phyloP scores from a whole-genome alignment of 2,888 invertebrate species.

The Tricholauxania praeusta region DNA sequence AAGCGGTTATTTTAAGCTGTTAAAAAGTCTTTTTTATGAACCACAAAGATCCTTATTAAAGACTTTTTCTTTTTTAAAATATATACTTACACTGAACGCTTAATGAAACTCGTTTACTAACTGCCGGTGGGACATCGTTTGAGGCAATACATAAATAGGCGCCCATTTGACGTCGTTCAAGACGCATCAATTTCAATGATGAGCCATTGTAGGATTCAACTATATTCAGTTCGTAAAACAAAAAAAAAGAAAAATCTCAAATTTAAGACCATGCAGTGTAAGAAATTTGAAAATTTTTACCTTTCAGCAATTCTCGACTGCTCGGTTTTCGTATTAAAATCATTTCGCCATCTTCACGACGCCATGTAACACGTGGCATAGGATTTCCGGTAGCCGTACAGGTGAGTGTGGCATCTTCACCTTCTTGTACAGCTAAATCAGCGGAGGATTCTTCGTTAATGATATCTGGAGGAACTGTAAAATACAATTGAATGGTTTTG shows the following conservation, averaged over 20 bases:
- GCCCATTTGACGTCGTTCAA: slow-evolving; percentile 91
- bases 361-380: slow-evolving; percentile 82
- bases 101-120: slow-evolving; percentile 88
- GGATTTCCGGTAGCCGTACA: slow-evolving; percentile 88
- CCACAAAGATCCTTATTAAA: not conserved
- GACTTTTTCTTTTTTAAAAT: slow-evolving; percentile 17
- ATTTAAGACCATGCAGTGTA: slow-evolving; percentile 20
- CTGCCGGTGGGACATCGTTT: slow-evolving; percentile 92
- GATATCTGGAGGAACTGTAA: slow-evolving; percentile 82
- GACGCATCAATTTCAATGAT: slow-evolving; percentile 78
- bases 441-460: slow-evolving; percentile 81
- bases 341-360: slow-evolving; percentile 79
- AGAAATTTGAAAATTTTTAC: slow-evolving; percentile 50
- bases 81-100: slow-evolving; percentile 94
- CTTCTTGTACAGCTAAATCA: slow-evolving; percentile 83
- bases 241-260: slow-evolving; percentile 39
- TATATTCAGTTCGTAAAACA: slow-evolving; percentile 64
- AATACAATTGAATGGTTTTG: not conserved
- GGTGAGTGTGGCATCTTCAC: slow-evolving; percentile 79
- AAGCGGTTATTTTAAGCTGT: not conserved
- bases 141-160: slow-evolving; percentile 92
- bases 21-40: not conserved
- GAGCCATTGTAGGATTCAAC: slow-evolving; percentile 84
- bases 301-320: slow-evolving; percentile 66
- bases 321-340: slow-evolving; percentile 72